Evolutionary conservation across 2,888 invertebrate genomes (phyloP), one percentile per base, ranked within the genome.

Genomic region (Eupithecia subumbrata): DNA sequence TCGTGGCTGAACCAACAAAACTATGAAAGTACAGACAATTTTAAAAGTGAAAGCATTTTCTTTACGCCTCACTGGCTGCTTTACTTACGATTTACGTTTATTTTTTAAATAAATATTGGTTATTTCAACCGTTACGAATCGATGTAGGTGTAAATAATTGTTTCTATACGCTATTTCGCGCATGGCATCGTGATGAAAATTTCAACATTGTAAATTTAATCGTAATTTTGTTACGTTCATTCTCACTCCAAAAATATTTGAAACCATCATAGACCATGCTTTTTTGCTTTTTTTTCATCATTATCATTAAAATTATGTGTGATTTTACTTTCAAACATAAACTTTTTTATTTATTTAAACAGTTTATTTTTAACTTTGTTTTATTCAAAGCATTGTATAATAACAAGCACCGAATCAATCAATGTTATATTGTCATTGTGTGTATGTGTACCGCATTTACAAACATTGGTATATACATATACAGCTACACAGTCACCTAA

Each of bases 11-110:
- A 64, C 64, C 14, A 72, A 83, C 79, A 81, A 82, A 82, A 84
- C 82, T 82, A 82, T 80, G 83, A 83, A 84, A 67, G 83, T 85
- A 84, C 82, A 77, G 81, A 83, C 84, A 86, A 85, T 85, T 87
- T 83, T 84, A 90, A 56, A 83, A 90, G 91, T 90, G 90, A 91
- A 91, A 91, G 90, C 85, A 84, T 86, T 79, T 78, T 77, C 77
- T 79, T 85, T 83, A 85, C 89, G 89, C 86, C 81, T 84, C 85
- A 84, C 77, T 85, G 88, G 80, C 52, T 82, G 80, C 63, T 60
- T 60, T 60, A 56, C 56, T 56, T 56, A 60, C 78, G 78, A 75
- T 82, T 83, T 83, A 84, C 84, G 80, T 84, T 84, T 84, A 85
- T 84, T 87, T 84, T 80, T 78, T 84, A 85, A 86, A 86, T 85